These are phyloP conservation scores for Turnix velox DNA, from an alignment of 2,113 vertebrate genomes.

Conservation along the genomic window DNA sequence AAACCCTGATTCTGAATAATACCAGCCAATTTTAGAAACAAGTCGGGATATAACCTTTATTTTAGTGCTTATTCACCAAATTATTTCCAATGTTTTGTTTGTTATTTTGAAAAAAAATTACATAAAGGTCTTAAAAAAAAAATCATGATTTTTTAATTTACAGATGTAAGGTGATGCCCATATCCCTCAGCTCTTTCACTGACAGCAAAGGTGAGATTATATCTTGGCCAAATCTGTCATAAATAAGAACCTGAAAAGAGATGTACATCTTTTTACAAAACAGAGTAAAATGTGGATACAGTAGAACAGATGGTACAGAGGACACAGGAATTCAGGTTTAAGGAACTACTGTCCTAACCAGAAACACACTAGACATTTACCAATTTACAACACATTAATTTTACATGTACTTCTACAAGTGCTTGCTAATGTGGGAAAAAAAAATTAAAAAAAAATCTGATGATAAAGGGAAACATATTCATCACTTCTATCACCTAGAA, in stretches of 20 bases:
- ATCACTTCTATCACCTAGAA: background rate
- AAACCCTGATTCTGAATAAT: background rate
- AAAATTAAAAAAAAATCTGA: background rate
- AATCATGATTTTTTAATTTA: conserved; percentile 36
- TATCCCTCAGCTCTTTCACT: conserved; percentile 95
- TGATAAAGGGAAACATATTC: background rate
- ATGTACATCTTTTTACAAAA: background rate
- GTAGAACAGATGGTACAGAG: background rate
- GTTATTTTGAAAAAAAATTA: background rate
- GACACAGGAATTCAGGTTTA: background rate
- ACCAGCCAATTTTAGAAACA: background rate
- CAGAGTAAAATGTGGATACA: background rate
- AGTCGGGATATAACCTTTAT: background rate
- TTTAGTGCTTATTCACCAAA: background rate
- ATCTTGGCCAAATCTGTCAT: conserved; percentile 97
- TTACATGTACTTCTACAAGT: background rate
- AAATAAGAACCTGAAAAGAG: conserved; percentile 88
- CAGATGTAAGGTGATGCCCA: conserved; percentile 98
- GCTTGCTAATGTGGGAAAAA: background rate
- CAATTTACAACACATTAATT: background rate
- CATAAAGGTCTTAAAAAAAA: background rate
- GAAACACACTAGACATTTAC: background rate
- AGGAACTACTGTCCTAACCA: background rate
- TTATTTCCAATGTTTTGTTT: background rate
- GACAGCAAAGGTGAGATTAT: conserved; percentile 96